phyloP scores from a whole-genome alignment of 2,113 vertebrate species.

The Morone saxatilis region DNA sequence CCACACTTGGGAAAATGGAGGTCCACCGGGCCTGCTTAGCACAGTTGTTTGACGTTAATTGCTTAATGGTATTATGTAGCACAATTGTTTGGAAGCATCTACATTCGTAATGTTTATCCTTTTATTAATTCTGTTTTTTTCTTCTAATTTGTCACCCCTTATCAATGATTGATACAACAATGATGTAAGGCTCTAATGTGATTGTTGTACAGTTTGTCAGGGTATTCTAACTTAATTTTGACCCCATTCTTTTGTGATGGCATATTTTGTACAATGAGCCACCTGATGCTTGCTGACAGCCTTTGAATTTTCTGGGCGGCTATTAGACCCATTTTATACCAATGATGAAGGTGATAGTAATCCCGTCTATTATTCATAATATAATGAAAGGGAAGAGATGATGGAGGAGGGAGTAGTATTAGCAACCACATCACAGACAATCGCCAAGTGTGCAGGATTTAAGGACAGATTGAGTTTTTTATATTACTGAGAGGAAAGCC shows the following conservation, averaged over 20 bases:
- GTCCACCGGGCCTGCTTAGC: not conserved
- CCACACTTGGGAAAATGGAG: not conserved
- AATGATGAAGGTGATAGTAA: not conserved
- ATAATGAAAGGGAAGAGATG: not conserved
- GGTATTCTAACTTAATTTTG: constrained; percentile 11
- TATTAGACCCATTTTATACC: not conserved
- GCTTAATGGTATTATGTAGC: not conserved
- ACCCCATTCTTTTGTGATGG: not conserved
- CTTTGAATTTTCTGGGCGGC: not conserved
- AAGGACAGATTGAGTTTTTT: not conserved
- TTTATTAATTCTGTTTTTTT: not conserved
- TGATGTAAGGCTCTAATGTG: not conserved
- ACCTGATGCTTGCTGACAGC: not conserved
- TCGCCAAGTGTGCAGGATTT: not conserved
- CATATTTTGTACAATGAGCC: constrained; percentile 31
- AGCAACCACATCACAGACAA: not conserved
- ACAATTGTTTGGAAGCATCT: not conserved
- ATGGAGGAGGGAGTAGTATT: not conserved
- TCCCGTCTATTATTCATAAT: not conserved
- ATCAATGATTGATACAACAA: not conserved
- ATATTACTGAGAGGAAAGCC: not conserved
- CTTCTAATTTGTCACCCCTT: not conserved
- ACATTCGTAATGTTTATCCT: too few species aligned
- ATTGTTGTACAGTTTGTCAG: not conserved
- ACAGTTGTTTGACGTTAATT: too few species aligned